These are phyloP conservation scores for Neria commutata DNA, from an alignment of 2,888 invertebrate species.

Conservation along the genomic window DNA sequence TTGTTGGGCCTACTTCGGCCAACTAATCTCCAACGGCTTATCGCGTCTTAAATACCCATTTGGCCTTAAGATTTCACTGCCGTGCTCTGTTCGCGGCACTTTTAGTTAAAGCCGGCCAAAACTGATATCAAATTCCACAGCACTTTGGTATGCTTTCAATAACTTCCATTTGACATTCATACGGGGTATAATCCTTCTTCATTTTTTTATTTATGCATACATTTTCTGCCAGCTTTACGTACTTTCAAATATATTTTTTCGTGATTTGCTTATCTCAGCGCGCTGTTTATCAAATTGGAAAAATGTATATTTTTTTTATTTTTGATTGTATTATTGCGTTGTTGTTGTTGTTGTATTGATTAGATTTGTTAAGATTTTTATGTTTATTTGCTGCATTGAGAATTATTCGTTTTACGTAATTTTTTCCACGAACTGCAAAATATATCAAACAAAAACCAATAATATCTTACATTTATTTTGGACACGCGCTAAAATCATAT, in stretches of 20 bases:
- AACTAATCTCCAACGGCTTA: too few species aligned
- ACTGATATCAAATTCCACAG: background rate
- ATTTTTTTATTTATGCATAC: background rate
- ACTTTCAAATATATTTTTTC: constrained; percentile 1
- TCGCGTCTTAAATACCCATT: too few species aligned
- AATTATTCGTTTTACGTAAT: background rate
- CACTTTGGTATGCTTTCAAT: background rate
- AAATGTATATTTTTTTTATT: background rate
- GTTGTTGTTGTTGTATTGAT: constrained; percentile 36
- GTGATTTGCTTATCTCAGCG: constrained; percentile 19
- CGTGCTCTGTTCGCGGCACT: background rate
- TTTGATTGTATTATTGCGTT: too few species aligned
- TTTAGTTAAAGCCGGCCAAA: background rate
- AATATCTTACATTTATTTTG: too few species aligned
- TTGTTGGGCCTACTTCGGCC: too few species aligned
- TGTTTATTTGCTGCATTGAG: constrained; percentile 27
- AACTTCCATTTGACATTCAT: background rate
- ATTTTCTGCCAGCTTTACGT: background rate
- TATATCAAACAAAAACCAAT: background rate
- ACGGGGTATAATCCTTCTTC: too few species aligned
- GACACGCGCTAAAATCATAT: too few species aligned
- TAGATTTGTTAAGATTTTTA: constrained; percentile 33
- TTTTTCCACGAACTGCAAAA: background rate
- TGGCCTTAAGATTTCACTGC: background rate
- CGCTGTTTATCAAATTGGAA: constrained; percentile 1